phyloP scores from a whole-genome alignment of 1,140 invertebrate species.

The Bombus polaris region DNA sequence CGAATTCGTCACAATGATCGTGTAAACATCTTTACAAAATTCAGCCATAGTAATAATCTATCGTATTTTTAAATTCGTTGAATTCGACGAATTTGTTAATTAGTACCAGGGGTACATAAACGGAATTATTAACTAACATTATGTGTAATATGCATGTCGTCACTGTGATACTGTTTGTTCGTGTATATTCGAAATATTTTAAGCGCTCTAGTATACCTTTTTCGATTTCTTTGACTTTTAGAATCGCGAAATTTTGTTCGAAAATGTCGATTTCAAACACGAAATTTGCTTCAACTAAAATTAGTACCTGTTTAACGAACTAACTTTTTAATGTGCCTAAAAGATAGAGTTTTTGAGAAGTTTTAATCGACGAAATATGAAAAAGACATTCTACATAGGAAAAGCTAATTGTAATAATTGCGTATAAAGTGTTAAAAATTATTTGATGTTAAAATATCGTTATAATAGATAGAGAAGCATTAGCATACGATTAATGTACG shows the following conservation, averaged over 20 bases:
- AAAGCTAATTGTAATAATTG: conserved; percentile 11
- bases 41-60: conserved; percentile 7
- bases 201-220: neutral
- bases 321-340: conserved; percentile 62
- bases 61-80: neutral
- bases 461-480: conserved; percentile 27
- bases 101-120: conserved; percentile 4
- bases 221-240: neutral
- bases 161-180: conserved; percentile 67
- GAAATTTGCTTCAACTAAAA: conserved; percentile 47
- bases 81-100: conserved; percentile 36
- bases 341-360: conserved; percentile 37
- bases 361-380: conserved; percentile 30
- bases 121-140: conserved; percentile 17
- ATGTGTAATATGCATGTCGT: conserved; percentile 60
- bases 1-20: neutral
- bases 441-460: conserved; percentile 39
- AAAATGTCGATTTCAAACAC: neutral
- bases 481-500: conserved; percentile 8
- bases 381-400: conserved; percentile 14
- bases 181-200: conserved; percentile 47
- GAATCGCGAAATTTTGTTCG: neutral
- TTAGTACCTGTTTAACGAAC: conserved; percentile 60
- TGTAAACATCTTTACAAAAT: conserved; percentile 45
- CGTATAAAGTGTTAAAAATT: conserved; percentile 29